These are phyloP conservation scores for Edolisoma coerulescens DNA, from an alignment of 2,113 vertebrate species.

Conservation along the genomic window DNA sequence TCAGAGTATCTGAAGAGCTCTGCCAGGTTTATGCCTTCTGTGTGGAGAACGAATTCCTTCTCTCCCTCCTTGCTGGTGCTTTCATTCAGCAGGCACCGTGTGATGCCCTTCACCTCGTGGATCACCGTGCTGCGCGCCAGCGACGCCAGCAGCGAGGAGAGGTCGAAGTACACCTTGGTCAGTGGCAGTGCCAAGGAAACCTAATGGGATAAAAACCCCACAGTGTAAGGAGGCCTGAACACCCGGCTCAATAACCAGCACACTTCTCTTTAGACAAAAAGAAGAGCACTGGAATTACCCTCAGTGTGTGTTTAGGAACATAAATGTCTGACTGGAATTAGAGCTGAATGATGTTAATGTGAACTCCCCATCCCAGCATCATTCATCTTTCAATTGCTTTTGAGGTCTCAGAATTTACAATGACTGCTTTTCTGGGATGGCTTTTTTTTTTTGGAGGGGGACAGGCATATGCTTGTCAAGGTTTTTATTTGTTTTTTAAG, in stretches of 20 bases:
- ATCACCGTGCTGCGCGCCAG: conserved; percentile 80
- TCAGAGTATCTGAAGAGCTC: conserved; percentile 87
- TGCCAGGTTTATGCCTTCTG: conserved; percentile 91
- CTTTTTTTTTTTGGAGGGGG: neutral
- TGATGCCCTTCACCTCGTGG: conserved; percentile 87
- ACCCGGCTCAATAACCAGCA: neutral
- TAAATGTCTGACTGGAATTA: neutral
- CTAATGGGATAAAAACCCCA: conserved; percentile 42
- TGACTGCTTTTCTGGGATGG: neutral
- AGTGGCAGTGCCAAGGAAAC: conserved; percentile 82
- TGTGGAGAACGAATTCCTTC: conserved; percentile 81
- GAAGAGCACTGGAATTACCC: neutral
- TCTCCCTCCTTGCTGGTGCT: conserved; percentile 67
- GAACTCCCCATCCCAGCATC: neutral
- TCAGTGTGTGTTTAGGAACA: neutral
- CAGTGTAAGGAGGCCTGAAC: neutral
- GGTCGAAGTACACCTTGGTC: conserved; percentile 87
- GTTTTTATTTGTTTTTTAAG: neutral
- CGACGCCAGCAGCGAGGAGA: conserved; percentile 80
- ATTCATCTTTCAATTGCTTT: neutral
- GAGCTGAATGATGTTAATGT: neutral
- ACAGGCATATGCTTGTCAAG: neutral
- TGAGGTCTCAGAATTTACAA: neutral
- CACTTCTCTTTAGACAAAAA: neutral
- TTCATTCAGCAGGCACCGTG: conserved; percentile 86